Evolutionary conservation across 1,140 invertebrate species (phyloP).

Genomic region (Ooceraea biroi): DNA sequence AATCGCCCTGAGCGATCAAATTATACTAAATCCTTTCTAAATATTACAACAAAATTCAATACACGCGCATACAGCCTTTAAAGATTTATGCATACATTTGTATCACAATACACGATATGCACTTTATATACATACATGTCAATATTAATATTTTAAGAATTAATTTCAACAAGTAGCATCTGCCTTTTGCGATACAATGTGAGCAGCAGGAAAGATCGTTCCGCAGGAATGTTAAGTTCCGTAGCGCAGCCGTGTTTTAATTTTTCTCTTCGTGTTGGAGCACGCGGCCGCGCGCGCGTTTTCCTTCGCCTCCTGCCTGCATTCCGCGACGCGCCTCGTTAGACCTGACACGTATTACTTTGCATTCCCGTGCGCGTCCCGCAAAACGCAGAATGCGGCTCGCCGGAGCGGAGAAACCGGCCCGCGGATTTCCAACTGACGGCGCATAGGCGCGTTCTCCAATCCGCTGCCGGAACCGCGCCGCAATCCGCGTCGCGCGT

Average conservation of each 20-base stretch:
- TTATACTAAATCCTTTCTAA: too few relatives aligned
- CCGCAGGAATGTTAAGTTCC: neutral
- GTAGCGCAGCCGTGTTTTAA: neutral
- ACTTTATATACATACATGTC: too few relatives aligned
- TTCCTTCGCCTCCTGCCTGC: constrained; percentile 77
- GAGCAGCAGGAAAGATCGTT: neutral
- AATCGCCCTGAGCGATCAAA: too few relatives aligned
- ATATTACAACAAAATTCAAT: too few relatives aligned
- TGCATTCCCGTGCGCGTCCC: constrained; percentile 56
- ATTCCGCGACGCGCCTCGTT: constrained; percentile 82
- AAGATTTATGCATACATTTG: too few relatives aligned
- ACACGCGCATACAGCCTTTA: too few relatives aligned
- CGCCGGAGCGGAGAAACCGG: constrained; percentile 13
- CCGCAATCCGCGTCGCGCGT: neutral
- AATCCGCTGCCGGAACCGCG: constrained; percentile 1
- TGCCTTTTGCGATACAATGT: too few relatives aligned
- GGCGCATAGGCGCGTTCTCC: constrained; percentile 22
- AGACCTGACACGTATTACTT: constrained; percentile 84
- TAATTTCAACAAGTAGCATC: too few relatives aligned
- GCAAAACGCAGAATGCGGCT: neutral
- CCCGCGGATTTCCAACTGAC: constrained; percentile 33
- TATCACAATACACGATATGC: too few relatives aligned
- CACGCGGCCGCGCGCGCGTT: constrained; percentile 67
- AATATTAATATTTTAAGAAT: too few relatives aligned
- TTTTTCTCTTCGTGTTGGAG: constrained; percentile 32